Evolutionary conservation across 2,113 vertebrate species (phyloP).

Genomic region (Gallinago jamesoni): DNA sequence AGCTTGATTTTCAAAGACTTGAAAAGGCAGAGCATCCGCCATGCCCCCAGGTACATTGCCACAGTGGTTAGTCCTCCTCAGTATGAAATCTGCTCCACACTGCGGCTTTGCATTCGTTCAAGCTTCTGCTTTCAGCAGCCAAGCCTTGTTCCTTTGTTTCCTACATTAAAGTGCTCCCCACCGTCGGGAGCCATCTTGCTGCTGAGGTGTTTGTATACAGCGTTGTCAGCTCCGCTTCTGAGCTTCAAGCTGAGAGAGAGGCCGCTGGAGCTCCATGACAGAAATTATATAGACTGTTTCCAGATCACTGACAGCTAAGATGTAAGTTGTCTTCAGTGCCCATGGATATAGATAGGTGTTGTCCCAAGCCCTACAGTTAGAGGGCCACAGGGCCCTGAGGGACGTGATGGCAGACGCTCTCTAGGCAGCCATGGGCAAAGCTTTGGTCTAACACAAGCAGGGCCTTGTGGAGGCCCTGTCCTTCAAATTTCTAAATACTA

Average conservation of each 20-base stretch:
- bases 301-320: fast-evolving
- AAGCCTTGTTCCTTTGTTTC: neutral
- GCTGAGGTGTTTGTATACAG: neutral
- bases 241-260: neutral
- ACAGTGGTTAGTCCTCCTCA: neutral
- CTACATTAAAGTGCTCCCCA: neutral
- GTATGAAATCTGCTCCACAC: neutral
- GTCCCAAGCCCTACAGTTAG: neutral
- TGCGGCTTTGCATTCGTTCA: neutral
- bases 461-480: neutral
- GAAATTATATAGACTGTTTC: fast-evolving
- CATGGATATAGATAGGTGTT: neutral
- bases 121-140: neutral
- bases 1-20: neutral
- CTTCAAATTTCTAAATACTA: neutral
- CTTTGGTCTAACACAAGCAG: neutral
- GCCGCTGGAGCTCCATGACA: fast-evolving
- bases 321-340: fast-evolving
- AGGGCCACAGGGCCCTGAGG: neutral
- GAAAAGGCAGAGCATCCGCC: neutral
- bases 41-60: neutral
- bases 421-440: fast-evolving
- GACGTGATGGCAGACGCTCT: neutral
- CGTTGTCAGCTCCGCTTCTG: neutral
- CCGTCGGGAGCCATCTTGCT: neutral